A percentile compares a stretch with the other conserved stretches of the same genome.
Evolutionary conservation across 1,140 invertebrate genomes (phyloP).

Genomic region (Drosophila elegans): DNA sequence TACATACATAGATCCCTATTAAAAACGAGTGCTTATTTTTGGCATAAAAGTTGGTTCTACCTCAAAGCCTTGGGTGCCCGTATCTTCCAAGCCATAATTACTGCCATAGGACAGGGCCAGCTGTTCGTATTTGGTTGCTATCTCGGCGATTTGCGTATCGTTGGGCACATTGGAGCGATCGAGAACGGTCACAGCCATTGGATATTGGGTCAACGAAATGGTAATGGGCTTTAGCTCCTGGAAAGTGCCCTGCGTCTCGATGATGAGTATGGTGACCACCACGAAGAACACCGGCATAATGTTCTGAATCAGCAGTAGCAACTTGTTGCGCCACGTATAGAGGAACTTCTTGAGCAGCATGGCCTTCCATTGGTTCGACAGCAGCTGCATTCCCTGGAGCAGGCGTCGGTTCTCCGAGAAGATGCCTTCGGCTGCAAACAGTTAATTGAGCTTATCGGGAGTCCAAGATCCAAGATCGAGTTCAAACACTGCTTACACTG

Average conservation of each 20-base stretch:
- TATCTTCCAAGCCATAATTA: constrained; percentile 29
- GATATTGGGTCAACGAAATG: constrained; percentile 62
- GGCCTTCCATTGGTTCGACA: constrained; percentile 87
- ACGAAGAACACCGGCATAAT: constrained; percentile 87
- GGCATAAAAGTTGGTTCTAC: background rate
- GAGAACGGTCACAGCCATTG: constrained; percentile 54
- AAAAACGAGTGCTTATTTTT: no score
- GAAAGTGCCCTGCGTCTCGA: constrained; percentile 42
- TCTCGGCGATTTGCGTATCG: background rate
- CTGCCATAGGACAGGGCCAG: constrained; percentile 48
- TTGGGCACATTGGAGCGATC: constrained; percentile 13
- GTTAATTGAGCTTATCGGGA: constrained; percentile 54
- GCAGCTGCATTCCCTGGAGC: constrained; percentile 56
- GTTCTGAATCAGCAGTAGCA: constrained; percentile 86
- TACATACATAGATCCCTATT: no score
- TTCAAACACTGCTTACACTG: constrained; percentile 67
- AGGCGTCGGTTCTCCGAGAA: constrained; percentile 53
- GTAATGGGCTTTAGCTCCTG: constrained; percentile 50
- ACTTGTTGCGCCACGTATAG: constrained; percentile 86
- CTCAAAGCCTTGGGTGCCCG: constrained; percentile 4
- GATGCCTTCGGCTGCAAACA: constrained; percentile 63
- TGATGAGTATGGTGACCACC: constrained; percentile 86
- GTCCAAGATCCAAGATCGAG: constrained; percentile 14
- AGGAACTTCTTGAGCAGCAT: constrained; percentile 88
- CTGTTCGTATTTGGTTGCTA: constrained; percentile 50